Conservation (phyloP, 1,140 invertebrate species). For the Philopotamus ludificatus region DNA sequence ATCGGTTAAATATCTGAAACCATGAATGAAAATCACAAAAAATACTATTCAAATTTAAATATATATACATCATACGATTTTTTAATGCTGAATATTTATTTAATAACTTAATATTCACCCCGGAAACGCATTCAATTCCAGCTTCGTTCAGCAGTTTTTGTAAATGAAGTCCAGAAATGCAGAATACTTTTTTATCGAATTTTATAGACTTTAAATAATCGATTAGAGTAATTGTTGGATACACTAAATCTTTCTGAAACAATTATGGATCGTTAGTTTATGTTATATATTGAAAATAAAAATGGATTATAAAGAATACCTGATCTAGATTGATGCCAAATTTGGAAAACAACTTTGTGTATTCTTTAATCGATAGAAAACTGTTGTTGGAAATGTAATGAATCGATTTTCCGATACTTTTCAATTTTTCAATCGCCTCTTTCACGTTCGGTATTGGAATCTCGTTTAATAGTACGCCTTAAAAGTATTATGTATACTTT, state of each 20-base stretch:
- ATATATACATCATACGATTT: no score
- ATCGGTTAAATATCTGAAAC: no score
- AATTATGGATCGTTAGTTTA: background rate
- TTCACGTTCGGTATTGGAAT: constrained; percentile 40
- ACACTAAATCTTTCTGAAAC: constrained; percentile 49
- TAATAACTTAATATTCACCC: constrained; percentile 42
- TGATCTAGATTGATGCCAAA: constrained; percentile 25
- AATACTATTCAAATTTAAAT: no score
- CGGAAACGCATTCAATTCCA: constrained; percentile 44
- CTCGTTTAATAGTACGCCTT: constrained; percentile 41
- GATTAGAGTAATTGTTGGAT: constrained; percentile 47
- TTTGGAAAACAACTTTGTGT: constrained; percentile 35
- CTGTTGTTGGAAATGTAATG: constrained; percentile 45
- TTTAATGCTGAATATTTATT: no score
- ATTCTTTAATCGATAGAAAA: constrained; percentile 17
- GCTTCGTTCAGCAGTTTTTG: constrained; percentile 40
- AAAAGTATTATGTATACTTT: background rate
- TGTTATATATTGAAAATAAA: constrained; percentile 7
- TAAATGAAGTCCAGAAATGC: constrained; percentile 44
- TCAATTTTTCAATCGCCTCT: constrained; percentile 40
- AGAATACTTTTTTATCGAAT: constrained; percentile 51
- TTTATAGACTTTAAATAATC: constrained; percentile 51
- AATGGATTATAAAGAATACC: constrained; percentile 14
- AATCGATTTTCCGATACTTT: constrained; percentile 43
- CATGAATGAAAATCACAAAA: no score